Evolutionary conservation across 2,888 invertebrate species (phyloP).

Genomic region (Punctoribates punctum): DNA sequence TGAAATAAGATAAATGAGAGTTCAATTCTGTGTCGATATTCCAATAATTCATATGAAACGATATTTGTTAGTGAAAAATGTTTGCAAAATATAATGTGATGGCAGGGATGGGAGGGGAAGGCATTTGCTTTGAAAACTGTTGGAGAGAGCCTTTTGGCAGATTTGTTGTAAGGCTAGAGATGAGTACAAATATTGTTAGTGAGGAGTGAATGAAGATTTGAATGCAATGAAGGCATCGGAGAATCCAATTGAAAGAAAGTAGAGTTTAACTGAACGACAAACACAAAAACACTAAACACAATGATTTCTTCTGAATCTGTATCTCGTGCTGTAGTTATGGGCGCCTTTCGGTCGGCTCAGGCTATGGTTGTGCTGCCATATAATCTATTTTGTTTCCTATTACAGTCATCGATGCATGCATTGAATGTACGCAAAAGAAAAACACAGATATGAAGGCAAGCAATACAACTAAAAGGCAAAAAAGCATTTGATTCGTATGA

Average conservation of each 20-base stretch:
- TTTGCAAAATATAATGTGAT: background rate
- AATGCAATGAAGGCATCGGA: background rate
- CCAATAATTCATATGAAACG: background rate
- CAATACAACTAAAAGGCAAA: conserved; percentile 24
- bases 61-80: background rate
- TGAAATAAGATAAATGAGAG: background rate
- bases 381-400: conserved; percentile 34
- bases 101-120: background rate
- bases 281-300: background rate
- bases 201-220: background rate
- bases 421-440: conserved; percentile 41
- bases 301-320: background rate
- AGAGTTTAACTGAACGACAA: background rate
- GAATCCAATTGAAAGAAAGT: conserved; percentile 11
- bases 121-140: background rate
- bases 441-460: conserved; percentile 43
- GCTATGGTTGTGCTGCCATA: conserved; percentile 13
- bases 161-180: conserved; percentile 11
- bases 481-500: conserved; percentile 30
- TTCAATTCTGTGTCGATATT: background rate
- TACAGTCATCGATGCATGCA: conserved; percentile 45
- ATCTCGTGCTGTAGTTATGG: conserved; percentile 25
- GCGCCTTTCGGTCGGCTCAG: conserved; percentile 27
- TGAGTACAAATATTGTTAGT: conserved; percentile 25
- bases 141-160: conserved; percentile 12